Percentiles rank a stretch among this genome's conserved stretches.
These are phyloP conservation scores for Borostomias antarcticus DNA, from an alignment of 2,797 vertebrate species.

Conservation along the genomic window DNA sequence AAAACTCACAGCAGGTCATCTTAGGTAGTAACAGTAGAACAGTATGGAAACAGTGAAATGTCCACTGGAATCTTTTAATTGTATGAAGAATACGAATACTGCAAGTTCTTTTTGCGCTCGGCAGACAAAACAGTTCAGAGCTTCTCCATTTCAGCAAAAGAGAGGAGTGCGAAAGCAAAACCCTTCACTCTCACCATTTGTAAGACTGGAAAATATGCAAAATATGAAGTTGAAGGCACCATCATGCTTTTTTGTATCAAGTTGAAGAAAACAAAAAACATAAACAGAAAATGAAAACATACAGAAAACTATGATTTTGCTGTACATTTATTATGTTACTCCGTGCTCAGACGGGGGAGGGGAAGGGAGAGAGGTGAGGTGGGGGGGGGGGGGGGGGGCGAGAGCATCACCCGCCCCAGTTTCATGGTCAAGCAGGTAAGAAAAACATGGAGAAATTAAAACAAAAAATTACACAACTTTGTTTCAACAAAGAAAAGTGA, in stretches of 20 bases:
- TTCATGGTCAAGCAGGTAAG: slow-evolving; percentile 79
- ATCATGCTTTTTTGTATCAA: slow-evolving; percentile 85
- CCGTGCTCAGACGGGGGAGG: slow-evolving; percentile 54
- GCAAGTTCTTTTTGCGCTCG: slow-evolving; percentile 55
- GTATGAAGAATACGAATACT: slow-evolving; percentile 64
- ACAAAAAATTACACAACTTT: slow-evolving; percentile 49
- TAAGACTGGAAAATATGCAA: slow-evolving; percentile 81
- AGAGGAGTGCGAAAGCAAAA: slow-evolving; percentile 22
- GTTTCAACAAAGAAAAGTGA: slow-evolving; percentile 49
- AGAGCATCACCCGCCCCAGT: slow-evolving; percentile 72
- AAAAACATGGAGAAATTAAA: slow-evolving; percentile 38
- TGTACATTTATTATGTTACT: slow-evolving; percentile 85
- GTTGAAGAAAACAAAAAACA: slow-evolving; percentile 65
- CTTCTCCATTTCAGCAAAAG: slow-evolving; percentile 45
- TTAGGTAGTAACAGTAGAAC: slow-evolving; percentile 67
- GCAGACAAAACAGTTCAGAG: slow-evolving; percentile 57
- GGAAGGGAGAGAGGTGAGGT: slow-evolving; percentile 52
- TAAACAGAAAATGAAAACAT: slow-evolving; percentile 74
- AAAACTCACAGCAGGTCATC: slow-evolving; percentile 68
- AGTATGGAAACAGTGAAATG: slow-evolving; percentile 63
- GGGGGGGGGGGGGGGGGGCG: slow-evolving; percentile 49
- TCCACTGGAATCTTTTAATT: slow-evolving; percentile 49
- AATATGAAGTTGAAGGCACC: slow-evolving; percentile 95
- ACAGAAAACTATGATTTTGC: slow-evolving; percentile 84
- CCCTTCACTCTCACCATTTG: slow-evolving; percentile 64